Conservation (phyloP, 35 echinoderm and acorn worm species). For the Stichopus chloronotus region DNA sequence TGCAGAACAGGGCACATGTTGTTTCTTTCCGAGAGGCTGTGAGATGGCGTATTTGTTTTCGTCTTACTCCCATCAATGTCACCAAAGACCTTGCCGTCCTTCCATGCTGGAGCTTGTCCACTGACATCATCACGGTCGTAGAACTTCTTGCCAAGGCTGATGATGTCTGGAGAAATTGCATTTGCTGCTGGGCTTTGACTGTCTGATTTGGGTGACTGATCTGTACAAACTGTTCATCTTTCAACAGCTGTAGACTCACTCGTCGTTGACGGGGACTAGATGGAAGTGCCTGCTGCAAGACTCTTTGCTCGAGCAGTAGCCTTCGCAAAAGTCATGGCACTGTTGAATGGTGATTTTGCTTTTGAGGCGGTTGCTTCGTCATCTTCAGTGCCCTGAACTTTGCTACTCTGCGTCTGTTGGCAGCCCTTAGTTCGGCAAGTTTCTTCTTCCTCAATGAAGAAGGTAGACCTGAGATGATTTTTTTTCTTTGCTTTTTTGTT, state of each 20-base stretch:
- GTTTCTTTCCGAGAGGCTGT: background rate
- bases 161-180: background rate
- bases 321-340: constrained; percentile 10
- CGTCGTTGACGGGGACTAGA: too few relatives aligned
- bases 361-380: background rate
- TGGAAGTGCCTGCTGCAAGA: background rate
- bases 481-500: background rate
- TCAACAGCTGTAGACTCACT: too few relatives aligned
- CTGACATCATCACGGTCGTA: constrained; percentile 11
- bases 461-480: background rate
- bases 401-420: background rate
- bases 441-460: background rate
- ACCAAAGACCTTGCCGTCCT: background rate
- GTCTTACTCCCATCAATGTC: background rate
- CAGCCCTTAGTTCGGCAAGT: background rate
- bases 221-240: too few relatives aligned
- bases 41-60: background rate
- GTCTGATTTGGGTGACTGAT: too few relatives aligned
- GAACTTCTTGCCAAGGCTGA: background rate
- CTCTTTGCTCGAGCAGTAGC: constrained; percentile 10
- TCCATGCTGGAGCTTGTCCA: background rate
- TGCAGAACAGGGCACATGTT: constrained; percentile 1
- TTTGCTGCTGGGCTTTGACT: background rate
- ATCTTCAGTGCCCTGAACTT: background rate
- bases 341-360: background rate